Conservation (phyloP, 2,888 invertebrate genomes). For the Pardosa pseudoannulata region DNA sequence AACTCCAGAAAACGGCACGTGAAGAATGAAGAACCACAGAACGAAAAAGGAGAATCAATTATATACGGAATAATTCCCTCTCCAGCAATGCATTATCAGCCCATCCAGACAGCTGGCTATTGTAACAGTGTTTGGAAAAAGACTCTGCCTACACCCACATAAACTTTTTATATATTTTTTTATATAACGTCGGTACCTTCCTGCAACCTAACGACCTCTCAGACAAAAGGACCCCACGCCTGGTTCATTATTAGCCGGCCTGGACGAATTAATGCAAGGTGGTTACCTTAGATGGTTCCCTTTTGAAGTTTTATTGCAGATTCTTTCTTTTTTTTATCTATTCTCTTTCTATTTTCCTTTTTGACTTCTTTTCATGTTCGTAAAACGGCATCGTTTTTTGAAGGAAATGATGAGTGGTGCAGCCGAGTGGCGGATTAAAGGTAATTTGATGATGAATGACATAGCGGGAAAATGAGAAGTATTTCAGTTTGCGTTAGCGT, state of each 20-base stretch:
- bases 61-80: slow-evolving; percentile 48
- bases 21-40: not conserved
- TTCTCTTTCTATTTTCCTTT: not conserved
- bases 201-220: slow-evolving; percentile 43
- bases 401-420: not conserved
- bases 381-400: not conserved
- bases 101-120: slow-evolving; percentile 16
- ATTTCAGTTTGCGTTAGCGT: too few species aligned
- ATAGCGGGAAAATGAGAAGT: not conserved
- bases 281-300: slow-evolving; percentile 43
- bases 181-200: not conserved
- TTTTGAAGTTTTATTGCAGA: not conserved
- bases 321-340: slow-evolving; percentile 26
- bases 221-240: slow-evolving; percentile 42
- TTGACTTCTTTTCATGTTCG: not conserved
- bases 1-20: not conserved
- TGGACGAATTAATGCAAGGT: slow-evolving; percentile 49
- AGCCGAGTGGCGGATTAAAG: not conserved
- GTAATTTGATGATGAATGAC: not conserved
- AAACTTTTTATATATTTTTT: not conserved
- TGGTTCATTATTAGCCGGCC: slow-evolving; percentile 36
- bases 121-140: not conserved
- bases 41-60: slow-evolving; percentile 53
- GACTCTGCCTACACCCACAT: slow-evolving; percentile 32
- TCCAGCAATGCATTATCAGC: slow-evolving; percentile 22